A percentile compares a stretch with the other conserved stretches of the same genome.
Conservation (phyloP, 1,140 invertebrate genomes). For the Brachionus asplanchnoidis region DNA sequence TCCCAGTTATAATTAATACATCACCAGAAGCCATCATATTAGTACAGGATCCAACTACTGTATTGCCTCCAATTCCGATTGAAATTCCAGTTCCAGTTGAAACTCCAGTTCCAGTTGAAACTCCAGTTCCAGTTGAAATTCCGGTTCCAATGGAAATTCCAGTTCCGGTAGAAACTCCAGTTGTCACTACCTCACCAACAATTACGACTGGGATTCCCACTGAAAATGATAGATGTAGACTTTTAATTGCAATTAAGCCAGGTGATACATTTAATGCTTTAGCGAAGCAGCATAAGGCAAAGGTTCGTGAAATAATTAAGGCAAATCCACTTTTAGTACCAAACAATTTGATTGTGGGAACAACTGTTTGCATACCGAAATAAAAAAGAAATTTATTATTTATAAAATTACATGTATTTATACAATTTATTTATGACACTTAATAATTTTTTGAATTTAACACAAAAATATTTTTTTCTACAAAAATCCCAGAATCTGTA, state of each 20-base stretch:
- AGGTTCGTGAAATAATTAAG: not conserved
- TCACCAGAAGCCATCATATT: not conserved
- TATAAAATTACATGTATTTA: too few species aligned
- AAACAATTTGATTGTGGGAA: not conserved
- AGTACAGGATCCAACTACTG: not conserved
- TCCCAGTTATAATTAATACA: not conserved
- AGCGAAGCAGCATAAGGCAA: not conserved
- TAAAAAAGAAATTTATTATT: not conserved
- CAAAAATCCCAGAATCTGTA: too few species aligned
- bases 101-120: too few species aligned
- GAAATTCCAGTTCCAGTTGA: not conserved
- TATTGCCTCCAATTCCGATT: not conserved
- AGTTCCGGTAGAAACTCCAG: not conserved
- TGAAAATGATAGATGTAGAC: conserved; percentile 5
- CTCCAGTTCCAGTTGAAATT: too few species aligned
- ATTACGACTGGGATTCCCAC: not conserved
- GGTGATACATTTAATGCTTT: not conserved
- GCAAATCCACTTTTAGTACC: not conserved
- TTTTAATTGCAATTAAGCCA: not conserved
- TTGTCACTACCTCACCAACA: not conserved
- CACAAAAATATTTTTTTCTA: too few species aligned
- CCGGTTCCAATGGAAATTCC: too few species aligned
- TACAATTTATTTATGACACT: too few species aligned
- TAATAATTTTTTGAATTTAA: not conserved
- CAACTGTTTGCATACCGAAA: not conserved